Conservation (phyloP, 2,113 vertebrate genomes). For the Lasiurus cinereus region DNA sequence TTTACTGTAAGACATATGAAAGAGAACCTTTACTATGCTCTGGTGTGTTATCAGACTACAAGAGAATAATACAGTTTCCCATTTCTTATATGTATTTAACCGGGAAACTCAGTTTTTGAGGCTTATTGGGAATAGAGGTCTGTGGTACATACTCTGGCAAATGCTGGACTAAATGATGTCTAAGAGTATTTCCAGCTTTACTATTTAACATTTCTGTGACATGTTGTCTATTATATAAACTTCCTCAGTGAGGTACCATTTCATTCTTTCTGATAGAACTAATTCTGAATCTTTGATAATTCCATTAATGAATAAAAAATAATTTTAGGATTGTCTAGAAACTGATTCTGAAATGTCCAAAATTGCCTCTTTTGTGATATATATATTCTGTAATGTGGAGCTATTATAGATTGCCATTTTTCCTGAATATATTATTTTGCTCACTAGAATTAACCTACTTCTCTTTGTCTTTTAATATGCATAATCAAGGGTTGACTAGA, state of each 20-base stretch:
- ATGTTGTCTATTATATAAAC: not conserved
- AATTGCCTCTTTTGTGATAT: not conserved
- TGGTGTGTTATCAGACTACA: not conserved
- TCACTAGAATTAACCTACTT: slow-evolving; percentile 48
- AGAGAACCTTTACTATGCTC: not conserved
- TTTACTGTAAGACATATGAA: not conserved
- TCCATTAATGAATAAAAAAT: slow-evolving; percentile 54
- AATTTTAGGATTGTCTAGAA: not conserved
- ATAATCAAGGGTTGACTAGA: slow-evolving; percentile 24
- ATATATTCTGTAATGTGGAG: not conserved
- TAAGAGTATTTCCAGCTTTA: slow-evolving; percentile 20
- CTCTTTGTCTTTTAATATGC: slow-evolving; percentile 60
- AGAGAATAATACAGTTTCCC: not conserved
- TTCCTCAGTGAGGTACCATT: not conserved
- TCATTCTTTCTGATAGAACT: slow-evolving; percentile 36
- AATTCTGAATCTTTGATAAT: slow-evolving; percentile 57
- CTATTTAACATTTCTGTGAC: not conserved
- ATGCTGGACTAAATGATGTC: not conserved
- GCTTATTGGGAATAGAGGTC: not conserved
- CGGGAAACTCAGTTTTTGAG: slow-evolving; percentile 2
- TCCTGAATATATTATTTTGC: slow-evolving; percentile 30
- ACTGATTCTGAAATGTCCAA: slow-evolving; percentile 37
- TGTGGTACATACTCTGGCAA: not conserved
- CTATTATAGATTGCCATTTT: not conserved
- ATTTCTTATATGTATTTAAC: not conserved